Evolutionary conservation across 2,797 vertebrate genomes (phyloP).

Genomic region (Lithobates sylvaticus): DNA sequence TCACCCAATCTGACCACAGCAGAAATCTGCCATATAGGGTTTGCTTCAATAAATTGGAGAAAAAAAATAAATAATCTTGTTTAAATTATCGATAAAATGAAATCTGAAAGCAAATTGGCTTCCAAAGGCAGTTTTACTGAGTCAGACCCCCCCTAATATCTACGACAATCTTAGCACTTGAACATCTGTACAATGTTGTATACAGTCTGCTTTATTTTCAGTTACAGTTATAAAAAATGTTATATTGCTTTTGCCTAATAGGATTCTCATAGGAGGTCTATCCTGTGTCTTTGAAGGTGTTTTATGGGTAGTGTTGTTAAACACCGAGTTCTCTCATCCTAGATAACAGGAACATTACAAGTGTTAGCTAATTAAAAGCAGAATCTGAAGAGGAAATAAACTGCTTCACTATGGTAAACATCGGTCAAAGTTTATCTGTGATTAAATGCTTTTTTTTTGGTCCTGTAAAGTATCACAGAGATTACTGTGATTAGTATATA

Average conservation of each 20-base stretch:
- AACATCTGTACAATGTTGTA: too few relatives aligned
- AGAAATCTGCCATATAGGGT: too few relatives aligned
- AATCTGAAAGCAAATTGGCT: too few relatives aligned
- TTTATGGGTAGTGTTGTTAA: slow-evolving; percentile 1
- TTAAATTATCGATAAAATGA: too few relatives aligned
- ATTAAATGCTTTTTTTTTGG: not conserved
- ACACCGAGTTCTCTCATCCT: not conserved
- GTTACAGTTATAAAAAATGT: not conserved
- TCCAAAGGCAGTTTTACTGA: too few relatives aligned
- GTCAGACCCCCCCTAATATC: too few relatives aligned
- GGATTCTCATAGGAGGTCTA: not conserved
- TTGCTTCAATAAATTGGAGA: too few relatives aligned
- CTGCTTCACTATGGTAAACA: slow-evolving; percentile 3
- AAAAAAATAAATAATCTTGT: too few relatives aligned
- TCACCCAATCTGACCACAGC: too few relatives aligned
- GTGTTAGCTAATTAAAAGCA: slow-evolving; percentile 10
- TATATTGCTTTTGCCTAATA: not conserved
- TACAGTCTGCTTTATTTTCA: too few relatives aligned
- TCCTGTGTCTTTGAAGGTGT: not conserved
- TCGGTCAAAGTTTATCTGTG: slow-evolving; percentile 20
- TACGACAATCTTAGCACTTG: too few relatives aligned
- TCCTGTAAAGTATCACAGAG: slow-evolving; percentile 9
- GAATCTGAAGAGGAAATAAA: not conserved
- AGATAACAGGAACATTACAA: slow-evolving; percentile 6
- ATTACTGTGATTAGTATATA: not conserved